Percentiles rank a stretch among this genome's conserved stretches.
These are phyloP conservation scores for Ctenomys sociabilis DNA, from an alignment of 2,113 vertebrate genomes.

Conservation along the genomic window DNA sequence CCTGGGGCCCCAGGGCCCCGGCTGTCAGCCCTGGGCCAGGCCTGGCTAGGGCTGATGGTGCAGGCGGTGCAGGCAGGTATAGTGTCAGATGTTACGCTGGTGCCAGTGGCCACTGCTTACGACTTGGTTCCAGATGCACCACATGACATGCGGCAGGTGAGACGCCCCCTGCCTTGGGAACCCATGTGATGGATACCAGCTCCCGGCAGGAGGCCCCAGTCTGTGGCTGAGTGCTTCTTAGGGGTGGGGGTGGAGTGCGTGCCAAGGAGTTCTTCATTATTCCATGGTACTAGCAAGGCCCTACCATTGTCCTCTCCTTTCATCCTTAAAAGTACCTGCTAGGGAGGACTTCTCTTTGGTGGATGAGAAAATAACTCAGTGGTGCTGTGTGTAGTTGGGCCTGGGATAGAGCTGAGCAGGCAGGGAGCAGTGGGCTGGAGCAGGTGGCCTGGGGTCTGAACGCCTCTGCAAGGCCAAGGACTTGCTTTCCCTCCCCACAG, in stretches of 20 bases:
- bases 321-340: neutral
- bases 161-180: neutral
- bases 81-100: conserved; percentile 87
- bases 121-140: conserved; percentile 72
- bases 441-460: neutral
- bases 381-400: neutral
- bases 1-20: conserved; percentile 69
- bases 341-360: neutral
- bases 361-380: neutral
- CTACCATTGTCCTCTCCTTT: neutral
- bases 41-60: conserved; percentile 84
- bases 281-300: neutral
- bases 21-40: conserved; percentile 80
- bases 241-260: neutral
- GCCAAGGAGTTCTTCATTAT: neutral
- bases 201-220: neutral
- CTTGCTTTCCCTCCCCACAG: conserved; percentile 44
- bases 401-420: neutral
- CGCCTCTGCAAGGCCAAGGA: accelerated
- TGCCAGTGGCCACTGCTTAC: conserved; percentile 92
- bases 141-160: conserved; percentile 54
- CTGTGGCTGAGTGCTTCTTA: neutral
- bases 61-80: conserved; percentile 81
- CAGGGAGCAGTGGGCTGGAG: neutral
- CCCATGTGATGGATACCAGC: neutral